These are phyloP conservation scores for Stenchaetothrips biformis DNA, from an alignment of 2,888 invertebrate genomes.

Conservation along the genomic window DNA sequence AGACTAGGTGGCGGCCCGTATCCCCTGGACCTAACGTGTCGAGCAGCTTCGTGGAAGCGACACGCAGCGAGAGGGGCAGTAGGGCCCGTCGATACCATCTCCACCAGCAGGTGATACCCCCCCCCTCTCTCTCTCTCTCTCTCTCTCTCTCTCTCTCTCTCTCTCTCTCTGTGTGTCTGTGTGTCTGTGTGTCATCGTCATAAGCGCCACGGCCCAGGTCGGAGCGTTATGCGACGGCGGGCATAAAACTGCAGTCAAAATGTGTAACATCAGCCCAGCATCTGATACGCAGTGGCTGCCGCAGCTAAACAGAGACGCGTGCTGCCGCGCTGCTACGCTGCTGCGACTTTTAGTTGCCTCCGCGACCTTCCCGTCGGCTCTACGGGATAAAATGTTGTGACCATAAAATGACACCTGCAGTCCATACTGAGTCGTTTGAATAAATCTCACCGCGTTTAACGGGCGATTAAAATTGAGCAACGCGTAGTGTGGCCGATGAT, in stretches of 20 bases:
- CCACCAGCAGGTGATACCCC: too few species aligned
- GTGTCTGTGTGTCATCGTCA: too few species aligned
- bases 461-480: background rate
- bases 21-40: too few species aligned
- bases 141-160: too few species aligned
- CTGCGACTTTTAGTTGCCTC: background rate
- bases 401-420: conserved; percentile 1
- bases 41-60: too few species aligned
- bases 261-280: background rate
- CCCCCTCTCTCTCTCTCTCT: too few species aligned
- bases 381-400: background rate
- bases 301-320: background rate
- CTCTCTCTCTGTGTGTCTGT: too few species aligned
- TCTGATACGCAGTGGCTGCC: background rate
- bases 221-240: background rate
- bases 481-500: too few species aligned
- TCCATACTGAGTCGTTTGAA: background rate
- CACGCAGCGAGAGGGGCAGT: too few species aligned
- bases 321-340: background rate
- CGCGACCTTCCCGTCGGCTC: background rate
- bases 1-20: too few species aligned
- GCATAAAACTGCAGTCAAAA: background rate
- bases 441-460: background rate
- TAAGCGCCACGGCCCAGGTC: too few species aligned
- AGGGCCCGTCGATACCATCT: too few species aligned